Base-by-base conservation (phyloP, 2,888 invertebrate genomes). In the Diadegma fenestrale region DNA sequence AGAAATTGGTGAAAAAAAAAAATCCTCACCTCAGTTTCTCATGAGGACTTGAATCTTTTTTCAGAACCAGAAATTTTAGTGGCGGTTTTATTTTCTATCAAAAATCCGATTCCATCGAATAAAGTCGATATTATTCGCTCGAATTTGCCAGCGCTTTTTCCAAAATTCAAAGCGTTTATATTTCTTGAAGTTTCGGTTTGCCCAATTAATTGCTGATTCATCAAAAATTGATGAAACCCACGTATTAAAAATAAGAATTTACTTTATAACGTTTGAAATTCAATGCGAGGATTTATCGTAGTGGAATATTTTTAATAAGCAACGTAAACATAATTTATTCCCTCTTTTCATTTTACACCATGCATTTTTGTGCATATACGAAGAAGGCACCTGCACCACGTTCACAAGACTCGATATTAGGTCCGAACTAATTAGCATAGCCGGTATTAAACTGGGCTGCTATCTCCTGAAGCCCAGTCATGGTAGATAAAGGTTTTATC, bases 401-500 rank as follows among this genome's bases (percentile, higher is more conserved):
- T 48, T 17, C 77, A 54, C 41, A 61, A 79, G 68, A 41, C 54
- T 37, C 61, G 63, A 71, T 26, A 63, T 79, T 75, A n/a, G 61
- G 69, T 45, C 69, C 54, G 58, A 78, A 63, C 83, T 80, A 84
- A 84, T 84, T 84, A 84, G 79, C 83, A 84, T 84, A 84, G 75
- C 75, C 80, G 75, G 75, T 76, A 64, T 76, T 54, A 71, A 80
- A 84, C 71, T 69, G 51, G 58, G 33, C 75, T 51, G 83, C 80
- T 80, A 84, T 84, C 83, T 69, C 71, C 78, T 37, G 71, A 84
- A 84, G 69, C 79, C 83, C 69, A 84, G 83, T 80, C 80, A 69
- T 63, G 54, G 51, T 54, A 71, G 83, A 84, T 80, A 80, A 84
- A 80, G 63, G 63, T 83, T 80, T 69, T 79, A 79, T 83, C 83